phyloP scores from a whole-genome alignment of 2,888 invertebrate species.

The Eupithecia inturbata region DNA sequence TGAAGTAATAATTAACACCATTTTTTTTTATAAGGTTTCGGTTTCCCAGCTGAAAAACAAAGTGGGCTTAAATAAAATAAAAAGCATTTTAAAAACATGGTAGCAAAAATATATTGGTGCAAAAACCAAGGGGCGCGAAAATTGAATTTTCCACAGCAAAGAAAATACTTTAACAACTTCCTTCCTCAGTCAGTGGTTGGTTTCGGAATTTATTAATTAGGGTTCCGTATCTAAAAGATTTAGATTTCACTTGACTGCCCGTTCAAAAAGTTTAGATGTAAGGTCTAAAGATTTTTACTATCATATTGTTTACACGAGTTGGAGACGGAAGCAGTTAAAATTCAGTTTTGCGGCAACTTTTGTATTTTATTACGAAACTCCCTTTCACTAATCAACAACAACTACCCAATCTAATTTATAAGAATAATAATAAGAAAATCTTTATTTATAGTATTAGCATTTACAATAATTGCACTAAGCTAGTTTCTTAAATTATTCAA shows the following conservation, averaged over 20 bases:
- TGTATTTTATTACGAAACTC: background rate
- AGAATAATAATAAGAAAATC: too few relatives aligned
- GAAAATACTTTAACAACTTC: constrained; percentile 71
- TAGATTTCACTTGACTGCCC: constrained; percentile 4
- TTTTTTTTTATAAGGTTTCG: background rate
- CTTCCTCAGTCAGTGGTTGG: constrained; percentile 65
- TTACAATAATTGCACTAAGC: too few relatives aligned
- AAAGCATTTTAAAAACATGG: constrained; percentile 3
- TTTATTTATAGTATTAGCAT: too few relatives aligned
- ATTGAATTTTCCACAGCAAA: constrained; percentile 73
- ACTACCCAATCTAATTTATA: background rate
- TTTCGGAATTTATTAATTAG: constrained; percentile 71
- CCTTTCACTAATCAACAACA: background rate
- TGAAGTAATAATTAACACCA: background rate
- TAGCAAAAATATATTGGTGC: constrained; percentile 1
- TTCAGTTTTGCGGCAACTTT: background rate
- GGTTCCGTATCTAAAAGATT: constrained; percentile 8
- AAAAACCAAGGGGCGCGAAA: constrained; percentile 47
- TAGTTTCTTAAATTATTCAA: too few relatives aligned
- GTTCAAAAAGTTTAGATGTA: background rate
- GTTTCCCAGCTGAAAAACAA: background rate
- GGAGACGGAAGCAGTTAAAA: background rate
- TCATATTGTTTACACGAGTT: background rate
- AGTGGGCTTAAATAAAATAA: background rate
- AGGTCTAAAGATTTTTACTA: background rate